Percentiles rank a stretch among this genome's conserved stretches.
Conservation (phyloP, 1,140 invertebrate genomes). For the Hyles euphorbiae region DNA sequence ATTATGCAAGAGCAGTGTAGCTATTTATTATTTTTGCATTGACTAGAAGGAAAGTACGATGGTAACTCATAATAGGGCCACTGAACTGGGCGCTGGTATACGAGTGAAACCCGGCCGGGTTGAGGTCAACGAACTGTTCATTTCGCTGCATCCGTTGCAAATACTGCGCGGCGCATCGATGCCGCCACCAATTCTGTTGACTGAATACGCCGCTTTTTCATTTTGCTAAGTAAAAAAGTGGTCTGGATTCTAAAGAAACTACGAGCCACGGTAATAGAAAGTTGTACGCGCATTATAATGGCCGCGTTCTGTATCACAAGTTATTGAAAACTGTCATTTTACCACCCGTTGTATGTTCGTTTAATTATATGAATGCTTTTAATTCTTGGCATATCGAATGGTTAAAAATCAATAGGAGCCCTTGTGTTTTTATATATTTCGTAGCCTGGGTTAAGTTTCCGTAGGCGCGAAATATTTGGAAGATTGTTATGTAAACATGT, state of each 20-base stretch:
- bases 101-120: slow-evolving; percentile 67
- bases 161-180: slow-evolving; percentile 65
- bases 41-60: slow-evolving; percentile 19
- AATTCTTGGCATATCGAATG: no score
- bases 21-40: slow-evolving; percentile 7
- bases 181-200: slow-evolving; percentile 62
- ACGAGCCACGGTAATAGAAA: slow-evolving; percentile 53
- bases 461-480: no score
- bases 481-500: no score
- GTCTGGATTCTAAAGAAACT: slow-evolving; percentile 48
- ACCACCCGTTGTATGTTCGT: neutral
- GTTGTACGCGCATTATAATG: slow-evolving; percentile 30
- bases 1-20: no score
- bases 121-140: slow-evolving; percentile 69
- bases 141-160: slow-evolving; percentile 74
- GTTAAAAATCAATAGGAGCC: no score
- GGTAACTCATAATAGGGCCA: slow-evolving; percentile 59
- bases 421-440: no score
- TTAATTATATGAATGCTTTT: no score
- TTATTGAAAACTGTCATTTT: slow-evolving; percentile 3
- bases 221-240: slow-evolving; percentile 51
- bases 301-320: slow-evolving; percentile 7
- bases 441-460: no score
- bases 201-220: slow-evolving; percentile 52
- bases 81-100: slow-evolving; percentile 64